Evolutionary conservation across 1,140 invertebrate genomes (phyloP).

Genomic region (Lasioglossum albipes): DNA sequence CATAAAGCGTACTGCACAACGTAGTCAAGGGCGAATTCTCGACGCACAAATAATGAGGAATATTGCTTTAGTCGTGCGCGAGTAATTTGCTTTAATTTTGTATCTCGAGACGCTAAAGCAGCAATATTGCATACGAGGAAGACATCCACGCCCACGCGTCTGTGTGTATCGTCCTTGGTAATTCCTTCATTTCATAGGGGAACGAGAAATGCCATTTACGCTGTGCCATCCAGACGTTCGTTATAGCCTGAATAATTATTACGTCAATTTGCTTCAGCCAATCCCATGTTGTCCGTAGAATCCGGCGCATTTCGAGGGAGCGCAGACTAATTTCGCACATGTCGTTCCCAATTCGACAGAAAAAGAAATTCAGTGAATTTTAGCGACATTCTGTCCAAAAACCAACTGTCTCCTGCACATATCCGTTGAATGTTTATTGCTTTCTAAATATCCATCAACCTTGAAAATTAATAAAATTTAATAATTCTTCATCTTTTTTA

Average conservation of each 20-base stretch:
- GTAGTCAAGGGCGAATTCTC: background rate
- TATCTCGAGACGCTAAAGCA: background rate
- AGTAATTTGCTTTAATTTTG: background rate
- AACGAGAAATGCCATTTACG: constrained; percentile 36
- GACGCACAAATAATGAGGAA: constrained; percentile 8
- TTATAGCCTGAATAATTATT: constrained; percentile 34
- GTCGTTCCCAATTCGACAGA: no score
- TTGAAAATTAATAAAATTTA: no score
- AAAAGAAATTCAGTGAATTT: no score
- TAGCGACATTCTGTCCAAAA: no score
- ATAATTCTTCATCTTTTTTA: no score
- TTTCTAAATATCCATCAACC: no score
- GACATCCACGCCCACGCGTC: no score
- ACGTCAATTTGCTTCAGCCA: background rate
- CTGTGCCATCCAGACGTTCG: constrained; percentile 14
- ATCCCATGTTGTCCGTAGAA: background rate
- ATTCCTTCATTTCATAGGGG: constrained; percentile 35
- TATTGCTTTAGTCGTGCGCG: background rate
- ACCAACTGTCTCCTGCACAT: no score
- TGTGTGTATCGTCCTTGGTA: background rate
- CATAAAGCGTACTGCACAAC: background rate
- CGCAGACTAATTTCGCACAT: no score
- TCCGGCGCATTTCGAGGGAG: no score
- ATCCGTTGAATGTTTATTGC: no score
- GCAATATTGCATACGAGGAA: background rate